Conservation (phyloP, 1,140 invertebrate genomes). For the Drosophila tropicalis region DNA sequence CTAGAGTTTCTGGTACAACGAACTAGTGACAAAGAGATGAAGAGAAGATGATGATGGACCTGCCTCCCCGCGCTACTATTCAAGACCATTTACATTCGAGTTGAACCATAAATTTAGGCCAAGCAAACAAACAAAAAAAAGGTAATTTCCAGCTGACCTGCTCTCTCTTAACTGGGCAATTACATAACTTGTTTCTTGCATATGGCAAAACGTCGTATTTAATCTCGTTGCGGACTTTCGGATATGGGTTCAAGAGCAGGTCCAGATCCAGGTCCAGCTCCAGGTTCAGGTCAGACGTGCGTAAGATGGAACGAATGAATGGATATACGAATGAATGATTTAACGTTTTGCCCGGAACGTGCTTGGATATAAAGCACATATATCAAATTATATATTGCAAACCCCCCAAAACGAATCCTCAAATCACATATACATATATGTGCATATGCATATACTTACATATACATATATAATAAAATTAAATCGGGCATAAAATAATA, state of each 20-base stretch:
- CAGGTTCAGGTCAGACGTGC: conserved; percentile 26
- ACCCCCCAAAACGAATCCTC: conserved; percentile 41
- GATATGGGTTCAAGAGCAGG: background rate
- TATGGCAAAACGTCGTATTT: conserved; percentile 63
- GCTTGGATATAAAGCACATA: conserved; percentile 23
- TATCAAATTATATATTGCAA: conserved; percentile 33
- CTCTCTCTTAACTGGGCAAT: conserved; percentile 31
- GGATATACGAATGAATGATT: conserved; percentile 22
- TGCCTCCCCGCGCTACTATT: conserved; percentile 1
- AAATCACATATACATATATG: conserved; percentile 36
- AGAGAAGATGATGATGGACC: conserved; percentile 5
- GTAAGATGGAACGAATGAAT: conserved; percentile 24
- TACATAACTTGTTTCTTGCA: conserved; percentile 66
- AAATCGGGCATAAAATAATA: conserved; percentile 46
- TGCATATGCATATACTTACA: no score
- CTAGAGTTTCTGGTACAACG: no score
- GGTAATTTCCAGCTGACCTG: conserved; percentile 30
- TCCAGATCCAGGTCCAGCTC: background rate
- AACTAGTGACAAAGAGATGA: conserved; percentile 16
- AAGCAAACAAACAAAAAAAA: conserved; percentile 27
- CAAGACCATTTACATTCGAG: conserved; percentile 39
- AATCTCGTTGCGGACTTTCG: conserved; percentile 39
- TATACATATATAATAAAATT: conserved; percentile 32
- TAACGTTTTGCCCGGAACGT: conserved; percentile 39
- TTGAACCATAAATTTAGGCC: conserved; percentile 50